Percentiles rank a stretch among this genome's conserved stretches.
Conservation (phyloP, 2,888 invertebrate species). For the Scaeva pyrastri region DNA sequence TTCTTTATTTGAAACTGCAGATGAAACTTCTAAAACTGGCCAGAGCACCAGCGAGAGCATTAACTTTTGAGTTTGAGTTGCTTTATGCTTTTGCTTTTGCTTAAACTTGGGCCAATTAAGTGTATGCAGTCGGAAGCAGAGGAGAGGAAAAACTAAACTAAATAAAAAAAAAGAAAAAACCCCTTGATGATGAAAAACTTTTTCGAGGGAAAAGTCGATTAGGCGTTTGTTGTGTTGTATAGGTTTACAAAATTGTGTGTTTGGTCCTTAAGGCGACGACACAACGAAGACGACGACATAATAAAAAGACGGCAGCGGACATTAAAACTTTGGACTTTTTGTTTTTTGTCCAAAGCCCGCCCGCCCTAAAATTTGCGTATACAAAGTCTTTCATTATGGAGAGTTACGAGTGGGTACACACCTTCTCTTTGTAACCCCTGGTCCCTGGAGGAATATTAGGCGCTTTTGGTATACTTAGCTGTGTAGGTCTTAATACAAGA, state of each 20-base stretch:
- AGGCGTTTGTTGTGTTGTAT: conserved; percentile 47
- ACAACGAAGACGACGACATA: too few relatives aligned
- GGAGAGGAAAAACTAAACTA: too few relatives aligned
- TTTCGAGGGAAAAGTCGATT: conserved; percentile 53
- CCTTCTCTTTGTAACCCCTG: too few relatives aligned
- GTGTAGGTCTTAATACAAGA: not conserved
- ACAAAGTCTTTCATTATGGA: conserved; percentile 51
- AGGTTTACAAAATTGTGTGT: not conserved
- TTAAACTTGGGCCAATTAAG: conserved; percentile 58
- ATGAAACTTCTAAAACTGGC: conserved; percentile 20
- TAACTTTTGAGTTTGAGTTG: conserved; percentile 8
- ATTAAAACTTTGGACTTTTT: conserved; percentile 61
- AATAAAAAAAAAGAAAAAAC: not conserved
- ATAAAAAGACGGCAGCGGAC: conserved; percentile 34
- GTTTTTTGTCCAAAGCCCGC: conserved; percentile 2
- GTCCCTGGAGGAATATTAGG: conserved; percentile 6
- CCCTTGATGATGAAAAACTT: conserved; percentile 1
- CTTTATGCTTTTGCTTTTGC: not conserved
- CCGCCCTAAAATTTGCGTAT: conserved; percentile 49
- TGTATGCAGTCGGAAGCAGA: conserved; percentile 51
- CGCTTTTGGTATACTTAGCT: too few relatives aligned
- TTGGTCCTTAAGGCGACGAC: conserved; percentile 29
- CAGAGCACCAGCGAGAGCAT: conserved; percentile 16
- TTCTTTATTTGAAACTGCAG: conserved; percentile 6
- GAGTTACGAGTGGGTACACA: not conserved